phyloP scores from a whole-genome alignment of 2,888 invertebrate genomes.

The Patella pellucida region DNA sequence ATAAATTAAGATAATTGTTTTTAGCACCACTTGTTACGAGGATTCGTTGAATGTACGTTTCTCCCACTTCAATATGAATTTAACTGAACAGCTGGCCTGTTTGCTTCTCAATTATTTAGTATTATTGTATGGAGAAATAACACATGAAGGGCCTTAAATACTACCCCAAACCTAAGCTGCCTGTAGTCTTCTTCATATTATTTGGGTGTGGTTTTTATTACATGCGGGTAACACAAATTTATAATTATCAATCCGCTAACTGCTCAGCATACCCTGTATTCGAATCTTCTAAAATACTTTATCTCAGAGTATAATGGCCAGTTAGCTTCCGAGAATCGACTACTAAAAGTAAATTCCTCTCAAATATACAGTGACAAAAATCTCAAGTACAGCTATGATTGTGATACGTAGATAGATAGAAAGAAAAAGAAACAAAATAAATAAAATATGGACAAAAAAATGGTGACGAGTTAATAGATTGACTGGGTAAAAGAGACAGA shows the following conservation, averaged over 20 bases:
- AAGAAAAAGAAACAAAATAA: background rate
- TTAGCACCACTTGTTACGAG: background rate
- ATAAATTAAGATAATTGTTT: background rate
- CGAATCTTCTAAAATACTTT: background rate
- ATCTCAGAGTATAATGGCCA: background rate
- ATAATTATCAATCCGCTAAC: background rate
- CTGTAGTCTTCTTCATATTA: constrained; percentile 5
- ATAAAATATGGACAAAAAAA: too few species aligned
- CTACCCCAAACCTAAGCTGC: constrained; percentile 11
- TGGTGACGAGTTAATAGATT: too few species aligned
- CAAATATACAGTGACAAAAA: background rate
- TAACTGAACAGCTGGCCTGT: too few species aligned
- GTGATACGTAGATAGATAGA: background rate
- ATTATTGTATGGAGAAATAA: background rate
- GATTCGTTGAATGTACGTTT: background rate
- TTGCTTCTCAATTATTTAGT: too few species aligned
- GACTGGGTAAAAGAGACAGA: too few species aligned
- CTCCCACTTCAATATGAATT: too few species aligned
- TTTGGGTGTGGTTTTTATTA: background rate
- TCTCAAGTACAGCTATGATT: background rate
- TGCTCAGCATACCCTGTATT: background rate
- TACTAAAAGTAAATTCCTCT: background rate
- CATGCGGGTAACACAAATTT: background rate
- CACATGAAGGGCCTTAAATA: constrained; percentile 10
- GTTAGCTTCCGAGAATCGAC: background rate